These are phyloP conservation scores for Argyresthia goedartella DNA, from an alignment of 2,888 invertebrate genomes.

Conservation along the genomic window DNA sequence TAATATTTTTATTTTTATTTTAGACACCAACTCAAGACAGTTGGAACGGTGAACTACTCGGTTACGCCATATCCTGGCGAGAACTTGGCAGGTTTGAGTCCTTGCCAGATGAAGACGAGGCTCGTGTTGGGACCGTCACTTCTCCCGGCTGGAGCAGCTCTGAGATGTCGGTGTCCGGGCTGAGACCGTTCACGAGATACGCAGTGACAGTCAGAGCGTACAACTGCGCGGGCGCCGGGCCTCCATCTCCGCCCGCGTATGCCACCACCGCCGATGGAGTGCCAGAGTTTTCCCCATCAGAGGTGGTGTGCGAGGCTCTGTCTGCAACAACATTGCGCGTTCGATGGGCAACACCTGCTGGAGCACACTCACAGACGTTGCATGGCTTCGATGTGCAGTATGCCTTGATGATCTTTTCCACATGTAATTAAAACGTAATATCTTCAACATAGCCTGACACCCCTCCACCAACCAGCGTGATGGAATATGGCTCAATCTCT, in stretches of 20 bases:
- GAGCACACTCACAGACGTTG: constrained; percentile 72
- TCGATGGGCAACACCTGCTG: constrained; percentile 75
- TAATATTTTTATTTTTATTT: not conserved
- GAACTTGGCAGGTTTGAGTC: constrained; percentile 20
- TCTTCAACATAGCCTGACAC: too few relatives aligned
- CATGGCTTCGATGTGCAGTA: constrained; percentile 86
- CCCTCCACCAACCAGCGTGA: too few relatives aligned
- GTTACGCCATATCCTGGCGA: constrained; percentile 77
- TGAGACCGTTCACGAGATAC: constrained; percentile 83
- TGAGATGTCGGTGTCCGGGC: constrained; percentile 72
- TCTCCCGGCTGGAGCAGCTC: constrained; percentile 76
- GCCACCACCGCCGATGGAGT: constrained; percentile 86
- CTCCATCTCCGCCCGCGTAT: constrained; percentile 77
- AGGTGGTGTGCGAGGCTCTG: constrained; percentile 76
- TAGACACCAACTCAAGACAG: constrained; percentile 75
- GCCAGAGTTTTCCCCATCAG: constrained; percentile 78
- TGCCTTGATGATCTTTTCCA: not conserved
- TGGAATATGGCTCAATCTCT: too few relatives aligned
- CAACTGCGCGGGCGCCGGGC: constrained; percentile 85
- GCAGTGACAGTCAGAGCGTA: constrained; percentile 83
- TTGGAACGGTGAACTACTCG: constrained; percentile 81
- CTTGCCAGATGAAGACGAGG: constrained; percentile 13
- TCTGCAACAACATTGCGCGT: constrained; percentile 81
- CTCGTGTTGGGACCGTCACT: constrained; percentile 44
- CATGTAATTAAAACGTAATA: too few relatives aligned